Conservation (phyloP, 30 jellyfish, hydroid and myxozoan genomes). For the Catostylus mosaicus region DNA sequence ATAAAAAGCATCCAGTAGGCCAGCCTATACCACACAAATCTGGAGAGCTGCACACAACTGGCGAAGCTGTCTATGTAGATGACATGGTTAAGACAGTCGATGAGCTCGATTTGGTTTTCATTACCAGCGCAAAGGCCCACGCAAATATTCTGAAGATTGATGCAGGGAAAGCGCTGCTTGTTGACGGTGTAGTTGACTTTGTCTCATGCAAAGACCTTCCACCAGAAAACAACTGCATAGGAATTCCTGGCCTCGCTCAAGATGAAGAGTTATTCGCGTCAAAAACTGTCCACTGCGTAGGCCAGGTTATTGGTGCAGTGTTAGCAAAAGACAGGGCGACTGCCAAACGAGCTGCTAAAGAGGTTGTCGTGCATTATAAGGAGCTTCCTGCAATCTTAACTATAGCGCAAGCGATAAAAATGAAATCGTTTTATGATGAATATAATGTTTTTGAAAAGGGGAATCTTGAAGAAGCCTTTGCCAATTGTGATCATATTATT, state of each 20-base stretch:
- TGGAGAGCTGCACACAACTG: slow-evolving; percentile 24
- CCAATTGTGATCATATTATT: slow-evolving; percentile 26
- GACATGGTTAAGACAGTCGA: slow-evolving; percentile 17
- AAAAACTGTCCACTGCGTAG: slow-evolving; percentile 10
- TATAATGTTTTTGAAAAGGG: slow-evolving; percentile 7
- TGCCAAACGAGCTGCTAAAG: slow-evolving; percentile 39
- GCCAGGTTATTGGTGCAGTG: slow-evolving; percentile 39
- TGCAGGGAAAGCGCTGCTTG: slow-evolving; percentile 23
- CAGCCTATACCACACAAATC: slow-evolving; percentile 26
- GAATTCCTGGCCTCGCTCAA: neutral
- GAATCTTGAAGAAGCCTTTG: slow-evolving; percentile 8
- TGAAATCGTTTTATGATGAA: neutral
- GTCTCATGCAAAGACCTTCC: slow-evolving; percentile 29
- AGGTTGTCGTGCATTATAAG: slow-evolving; percentile 28
- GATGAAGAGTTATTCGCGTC: slow-evolving; percentile 52
- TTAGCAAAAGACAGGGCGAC: slow-evolving; percentile 13
- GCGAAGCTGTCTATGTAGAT: slow-evolving; percentile 54
- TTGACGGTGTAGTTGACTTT: slow-evolving; percentile 42
- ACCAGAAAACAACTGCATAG: slow-evolving; percentile 3
- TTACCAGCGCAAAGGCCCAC: slow-evolving; percentile 30
- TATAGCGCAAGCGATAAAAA: slow-evolving; percentile 33
- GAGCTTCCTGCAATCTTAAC: slow-evolving; percentile 48
- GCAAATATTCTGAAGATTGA: slow-evolving; percentile 32
- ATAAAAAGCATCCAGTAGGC: slow-evolving; percentile 16
- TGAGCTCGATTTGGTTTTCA: slow-evolving; percentile 39